These are phyloP conservation scores for Zalophus californianus DNA, from an alignment of 2,797 vertebrate genomes.

Conservation along the genomic window DNA sequence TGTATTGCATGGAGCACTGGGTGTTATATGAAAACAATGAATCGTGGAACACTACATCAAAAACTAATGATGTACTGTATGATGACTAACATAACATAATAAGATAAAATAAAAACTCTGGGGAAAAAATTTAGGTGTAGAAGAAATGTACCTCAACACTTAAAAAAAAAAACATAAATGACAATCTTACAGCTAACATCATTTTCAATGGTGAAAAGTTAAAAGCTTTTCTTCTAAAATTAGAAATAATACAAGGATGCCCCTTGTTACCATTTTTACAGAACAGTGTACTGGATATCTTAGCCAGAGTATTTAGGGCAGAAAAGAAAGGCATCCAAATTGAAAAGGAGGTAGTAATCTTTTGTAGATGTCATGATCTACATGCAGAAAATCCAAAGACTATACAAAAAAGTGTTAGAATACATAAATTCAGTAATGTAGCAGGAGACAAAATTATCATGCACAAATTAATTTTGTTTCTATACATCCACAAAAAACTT, in stretches of 20 bases:
- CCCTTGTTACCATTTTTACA: not conserved
- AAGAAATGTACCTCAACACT: not conserved
- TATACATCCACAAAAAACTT: not conserved
- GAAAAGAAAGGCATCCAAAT: not conserved
- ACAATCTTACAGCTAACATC: not conserved
- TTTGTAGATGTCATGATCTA: not conserved
- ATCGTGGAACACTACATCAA: too few species aligned
- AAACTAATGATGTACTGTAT: too few species aligned
- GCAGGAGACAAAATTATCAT: not conserved
- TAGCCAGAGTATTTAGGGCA: not conserved
- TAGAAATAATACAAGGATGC: not conserved
- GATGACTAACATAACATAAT: too few species aligned
- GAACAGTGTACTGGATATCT: not conserved
- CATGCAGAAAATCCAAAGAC: not conserved
- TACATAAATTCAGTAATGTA: not conserved
- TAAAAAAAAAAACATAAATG: not conserved
- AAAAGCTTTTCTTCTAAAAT: not conserved
- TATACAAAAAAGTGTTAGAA: not conserved
- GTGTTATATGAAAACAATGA: too few species aligned
- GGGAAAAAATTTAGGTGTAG: not conserved
- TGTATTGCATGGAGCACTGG: not conserved
- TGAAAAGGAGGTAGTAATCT: not conserved
- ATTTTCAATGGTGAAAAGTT: not conserved
- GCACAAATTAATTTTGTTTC: not conserved
- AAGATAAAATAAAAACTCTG: too few species aligned